Evolutionary conservation across 2,797 vertebrate genomes (phyloP).

Genomic region (Halcyon chelicuti): DNA sequence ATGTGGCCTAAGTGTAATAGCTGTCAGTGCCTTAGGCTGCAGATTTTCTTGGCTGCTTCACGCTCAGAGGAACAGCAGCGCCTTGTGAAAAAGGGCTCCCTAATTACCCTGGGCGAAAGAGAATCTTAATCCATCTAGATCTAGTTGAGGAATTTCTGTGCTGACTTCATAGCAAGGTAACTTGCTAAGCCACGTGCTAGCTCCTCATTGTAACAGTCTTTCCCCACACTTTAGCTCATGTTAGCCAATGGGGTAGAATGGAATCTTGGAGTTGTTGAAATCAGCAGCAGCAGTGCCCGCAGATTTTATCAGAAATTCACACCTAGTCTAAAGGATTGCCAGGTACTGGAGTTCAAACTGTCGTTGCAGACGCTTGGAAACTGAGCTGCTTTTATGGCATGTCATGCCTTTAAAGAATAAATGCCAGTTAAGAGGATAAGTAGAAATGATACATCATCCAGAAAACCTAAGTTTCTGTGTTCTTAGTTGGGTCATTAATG

Average conservation of each 20-base stretch:
- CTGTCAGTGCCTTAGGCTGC: not conserved
- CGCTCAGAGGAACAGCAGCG: not conserved
- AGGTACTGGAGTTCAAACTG: not conserved
- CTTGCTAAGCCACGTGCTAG: not conserved
- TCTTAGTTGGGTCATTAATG: not conserved
- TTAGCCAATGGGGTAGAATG: not conserved
- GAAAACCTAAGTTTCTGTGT: not conserved
- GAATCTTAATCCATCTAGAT: not conserved
- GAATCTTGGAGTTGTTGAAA: not conserved
- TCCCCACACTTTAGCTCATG: not conserved
- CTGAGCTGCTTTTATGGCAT: not conserved
- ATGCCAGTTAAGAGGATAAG: not conserved
- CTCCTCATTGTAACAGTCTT: not conserved
- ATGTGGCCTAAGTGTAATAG: not conserved
- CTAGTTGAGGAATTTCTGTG: not conserved
- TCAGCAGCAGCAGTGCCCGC: not conserved
- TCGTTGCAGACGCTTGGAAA: not conserved
- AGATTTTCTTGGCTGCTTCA: not conserved
- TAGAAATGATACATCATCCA: not conserved
- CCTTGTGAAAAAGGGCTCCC: not conserved
- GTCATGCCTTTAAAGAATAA: not conserved
- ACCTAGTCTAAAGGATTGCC: not conserved
- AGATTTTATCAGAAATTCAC: not conserved
- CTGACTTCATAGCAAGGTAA: not conserved
- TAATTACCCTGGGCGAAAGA: not conserved